Percentiles rank a stretch among this genome's conserved stretches.
Evolutionary conservation across 2,797 vertebrate species (phyloP).

Genomic region (Sebastolobus altivelis): DNA sequence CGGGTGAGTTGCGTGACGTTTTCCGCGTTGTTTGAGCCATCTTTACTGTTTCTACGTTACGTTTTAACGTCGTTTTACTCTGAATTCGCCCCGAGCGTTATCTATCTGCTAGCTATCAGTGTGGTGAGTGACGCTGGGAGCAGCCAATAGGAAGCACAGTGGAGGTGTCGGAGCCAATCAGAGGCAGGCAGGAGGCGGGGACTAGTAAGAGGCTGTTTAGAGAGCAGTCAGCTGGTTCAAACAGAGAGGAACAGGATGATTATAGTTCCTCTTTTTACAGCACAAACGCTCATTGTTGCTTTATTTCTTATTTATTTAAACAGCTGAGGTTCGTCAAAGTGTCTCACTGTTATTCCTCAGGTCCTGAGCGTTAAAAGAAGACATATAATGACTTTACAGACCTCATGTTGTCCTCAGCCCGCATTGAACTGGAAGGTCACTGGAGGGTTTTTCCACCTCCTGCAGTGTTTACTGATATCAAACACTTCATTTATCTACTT

Average conservation of each 20-base stretch:
- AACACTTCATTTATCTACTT: too few species aligned
- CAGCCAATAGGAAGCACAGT: slow-evolving; percentile 42
- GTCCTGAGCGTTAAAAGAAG: not conserved
- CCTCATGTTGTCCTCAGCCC: not conserved
- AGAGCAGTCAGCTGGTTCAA: slow-evolving; percentile 11
- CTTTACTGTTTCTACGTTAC: fast-evolving
- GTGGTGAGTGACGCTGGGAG: not conserved
- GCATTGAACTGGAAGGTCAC: too few species aligned
- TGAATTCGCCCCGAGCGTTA: slow-evolving; percentile 7
- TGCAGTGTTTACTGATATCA: too few species aligned
- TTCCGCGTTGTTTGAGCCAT: fast-evolving
- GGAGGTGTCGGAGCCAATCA: slow-evolving; percentile 49
- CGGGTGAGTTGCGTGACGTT: slow-evolving; percentile 43
- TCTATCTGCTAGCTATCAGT: slow-evolving; percentile 24
- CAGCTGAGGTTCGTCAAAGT: not conserved
- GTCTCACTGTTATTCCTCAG: fast-evolving
- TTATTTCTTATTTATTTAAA: too few species aligned
- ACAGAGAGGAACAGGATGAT: slow-evolving; percentile 40
- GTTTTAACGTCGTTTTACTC: not conserved
- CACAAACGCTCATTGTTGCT: not conserved
- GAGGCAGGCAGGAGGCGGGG: slow-evolving; percentile 30
- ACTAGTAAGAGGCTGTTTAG: slow-evolving; percentile 13
- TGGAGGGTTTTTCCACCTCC: too few species aligned
- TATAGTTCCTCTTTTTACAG: slow-evolving; percentile 43
- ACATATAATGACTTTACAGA: fast-evolving